Evolutionary conservation across 2,797 vertebrate genomes (phyloP).

Genomic region (Molossus molossus): DNA sequence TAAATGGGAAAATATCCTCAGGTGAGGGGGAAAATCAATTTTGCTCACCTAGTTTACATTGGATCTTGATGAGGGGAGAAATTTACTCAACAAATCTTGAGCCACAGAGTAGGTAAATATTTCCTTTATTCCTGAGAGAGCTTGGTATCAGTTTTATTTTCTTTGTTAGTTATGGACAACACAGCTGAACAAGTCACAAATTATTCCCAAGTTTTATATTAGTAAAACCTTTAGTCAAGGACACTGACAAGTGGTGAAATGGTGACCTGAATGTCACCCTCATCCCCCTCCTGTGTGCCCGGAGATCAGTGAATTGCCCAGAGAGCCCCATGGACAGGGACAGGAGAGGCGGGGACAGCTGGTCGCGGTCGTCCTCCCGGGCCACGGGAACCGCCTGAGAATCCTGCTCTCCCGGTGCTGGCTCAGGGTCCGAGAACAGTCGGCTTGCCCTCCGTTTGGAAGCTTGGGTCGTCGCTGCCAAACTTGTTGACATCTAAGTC

Average conservation of each 20-base stretch:
- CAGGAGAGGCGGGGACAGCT: background rate
- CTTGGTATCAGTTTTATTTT: background rate
- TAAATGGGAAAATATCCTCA: background rate
- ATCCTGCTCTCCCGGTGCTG: background rate
- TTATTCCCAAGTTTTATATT: background rate
- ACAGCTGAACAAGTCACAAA: background rate
- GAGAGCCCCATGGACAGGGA: background rate
- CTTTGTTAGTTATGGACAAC: background rate
- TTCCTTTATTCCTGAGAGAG: background rate
- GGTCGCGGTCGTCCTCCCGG: background rate
- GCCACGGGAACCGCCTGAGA: background rate
- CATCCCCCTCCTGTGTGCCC: background rate
- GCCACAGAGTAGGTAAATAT: background rate
- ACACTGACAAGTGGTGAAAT: background rate
- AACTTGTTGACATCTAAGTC: background rate
- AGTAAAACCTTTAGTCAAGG: background rate
- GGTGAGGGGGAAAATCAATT: background rate
- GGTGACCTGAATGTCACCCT: background rate
- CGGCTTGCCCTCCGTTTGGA: background rate
- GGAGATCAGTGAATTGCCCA: background rate
- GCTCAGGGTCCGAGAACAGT: background rate
- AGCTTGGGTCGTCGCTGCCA: background rate
- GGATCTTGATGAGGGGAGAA: background rate
- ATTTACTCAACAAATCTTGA: conserved; percentile 3
- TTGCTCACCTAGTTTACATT: background rate